Percentiles rank a stretch among this genome's conserved stretches.
phyloP scores from a whole-genome alignment of 2,113 vertebrate genomes.

The Anoplopoma fimbria region DNA sequence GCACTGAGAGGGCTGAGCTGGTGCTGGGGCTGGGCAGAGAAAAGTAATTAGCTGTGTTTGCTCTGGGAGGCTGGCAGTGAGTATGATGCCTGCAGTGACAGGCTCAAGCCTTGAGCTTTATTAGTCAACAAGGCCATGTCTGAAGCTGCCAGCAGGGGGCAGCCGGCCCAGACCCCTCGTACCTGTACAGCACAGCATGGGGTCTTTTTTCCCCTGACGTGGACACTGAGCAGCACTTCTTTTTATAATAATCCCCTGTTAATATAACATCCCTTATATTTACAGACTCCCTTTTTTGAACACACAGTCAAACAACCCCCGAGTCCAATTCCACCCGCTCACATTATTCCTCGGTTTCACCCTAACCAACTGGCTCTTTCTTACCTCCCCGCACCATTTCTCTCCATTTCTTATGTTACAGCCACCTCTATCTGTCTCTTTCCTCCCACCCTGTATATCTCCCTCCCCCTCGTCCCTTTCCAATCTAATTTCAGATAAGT shows the following conservation, averaged over 20 bases:
- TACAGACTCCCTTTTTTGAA: not conserved
- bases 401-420: conserved; percentile 71
- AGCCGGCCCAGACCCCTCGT: conserved; percentile 50
- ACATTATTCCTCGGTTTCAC: conserved; percentile 56
- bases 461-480: conserved; percentile 71
- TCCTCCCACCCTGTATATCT: conserved; percentile 75
- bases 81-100: conserved; percentile 79
- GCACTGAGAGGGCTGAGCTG: conserved; percentile 83
- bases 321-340: conserved; percentile 15
- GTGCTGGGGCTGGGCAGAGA: conserved; percentile 83
- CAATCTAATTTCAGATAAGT: conserved; percentile 83
- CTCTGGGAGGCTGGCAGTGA: conserved; percentile 83
- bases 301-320: conserved; percentile 8
- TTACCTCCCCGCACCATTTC: conserved; percentile 65
- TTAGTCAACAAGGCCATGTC: conserved; percentile 81
- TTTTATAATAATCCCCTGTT: conserved; percentile 69
- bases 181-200: conserved; percentile 39
- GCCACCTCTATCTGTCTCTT: conserved; percentile 77
- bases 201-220: no score
- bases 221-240: conserved; percentile 58
- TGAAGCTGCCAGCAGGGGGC: conserved; percentile 75
- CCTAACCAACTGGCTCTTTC: conserved; percentile 42
- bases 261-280: conserved; percentile 35
- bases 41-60: conserved; percentile 88
- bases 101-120: conserved; percentile 82